Evolutionary conservation across 2,888 invertebrate genomes (phyloP), one percentile per base, ranked within the genome.

Genomic region (Tenthredo distinguenda): DNA sequence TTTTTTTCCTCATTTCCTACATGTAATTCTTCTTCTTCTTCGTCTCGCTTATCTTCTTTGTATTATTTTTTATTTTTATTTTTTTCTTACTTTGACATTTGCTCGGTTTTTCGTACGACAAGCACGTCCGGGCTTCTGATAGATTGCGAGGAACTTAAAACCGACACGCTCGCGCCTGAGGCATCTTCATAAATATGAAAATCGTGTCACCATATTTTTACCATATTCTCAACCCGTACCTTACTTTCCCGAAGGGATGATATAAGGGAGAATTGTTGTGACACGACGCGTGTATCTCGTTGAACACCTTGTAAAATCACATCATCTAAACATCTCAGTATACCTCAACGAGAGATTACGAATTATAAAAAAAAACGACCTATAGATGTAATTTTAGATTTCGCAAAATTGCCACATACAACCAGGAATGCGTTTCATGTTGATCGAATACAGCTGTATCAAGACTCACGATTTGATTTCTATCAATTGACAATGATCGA

Each of bases 151-250:
- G 50, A 62, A 40, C 81, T 81, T 58, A 62, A 81, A 81, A 81
- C 58, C 81, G 81, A 81, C 81, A 62, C 40, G 58, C 40, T 62
- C 40, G 58, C 81, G 40, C 81, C 81, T 31, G 5, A 37, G 62
- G 81, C 81, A 21, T 81, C 58, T 77, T 77, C 77, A 77, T 77
- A 77, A 77, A 77, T 77, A 77, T 77, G 55, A 55, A 77, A 77
- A 50, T 77, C 77, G 21, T 77, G 50, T 47, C 50, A 55, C 55
- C 77, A 77, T 77, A 47, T 77, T 47, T 77, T 77, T 77, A 9
- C 15, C 50, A 31, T 12, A 50, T 77, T 77, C 50, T 77, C 40
- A 40, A 43, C 74, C 74, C 74, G 74, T 74, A 10, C 21, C 9
- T 43, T 6, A 43, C 34, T 34, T 74, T 40, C 74, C 0, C 7